phyloP scores from a whole-genome alignment of 2,888 invertebrate species.

The Biston stratarius region DNA sequence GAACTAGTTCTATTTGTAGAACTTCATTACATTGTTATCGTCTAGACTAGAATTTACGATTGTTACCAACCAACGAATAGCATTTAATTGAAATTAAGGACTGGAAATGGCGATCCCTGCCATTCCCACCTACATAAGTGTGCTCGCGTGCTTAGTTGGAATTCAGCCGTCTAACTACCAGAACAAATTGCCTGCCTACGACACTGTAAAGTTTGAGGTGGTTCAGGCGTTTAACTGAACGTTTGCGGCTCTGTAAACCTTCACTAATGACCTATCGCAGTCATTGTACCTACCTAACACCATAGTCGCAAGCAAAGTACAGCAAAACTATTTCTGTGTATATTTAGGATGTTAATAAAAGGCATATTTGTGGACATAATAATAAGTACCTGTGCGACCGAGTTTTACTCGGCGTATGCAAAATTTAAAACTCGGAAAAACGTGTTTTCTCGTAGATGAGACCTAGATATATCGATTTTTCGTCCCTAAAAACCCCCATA shows the following conservation, averaged over 20 bases:
- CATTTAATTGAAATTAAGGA: constrained; percentile 34
- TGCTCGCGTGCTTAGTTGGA: constrained; percentile 54
- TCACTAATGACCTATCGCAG: constrained; percentile 27
- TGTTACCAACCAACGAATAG: constrained; percentile 7
- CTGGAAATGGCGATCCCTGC: constrained; percentile 33
- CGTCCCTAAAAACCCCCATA: too few species aligned
- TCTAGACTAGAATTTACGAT: constrained; percentile 27
- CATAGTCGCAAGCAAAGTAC: too few species aligned
- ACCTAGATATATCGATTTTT: too few species aligned
- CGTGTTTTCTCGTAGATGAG: too few species aligned
- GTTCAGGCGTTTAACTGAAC: constrained; percentile 49
- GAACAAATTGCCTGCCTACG: constrained; percentile 55
- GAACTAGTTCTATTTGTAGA: background rate
- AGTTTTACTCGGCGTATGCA: too few species aligned
- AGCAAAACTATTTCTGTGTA: too few species aligned
- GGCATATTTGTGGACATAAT: too few species aligned
- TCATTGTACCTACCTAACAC: background rate
- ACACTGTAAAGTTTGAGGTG: constrained; percentile 55
- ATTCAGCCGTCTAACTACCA: constrained; percentile 51
- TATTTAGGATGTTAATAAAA: too few species aligned
- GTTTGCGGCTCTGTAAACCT: constrained; percentile 43
- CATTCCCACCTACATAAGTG: constrained; percentile 34
- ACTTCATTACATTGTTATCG: constrained; percentile 7
- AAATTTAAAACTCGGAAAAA: too few species aligned
- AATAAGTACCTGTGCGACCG: too few species aligned